Conservation (phyloP, 2,797 vertebrate species). For the Hoplostethus mediterraneus region DNA sequence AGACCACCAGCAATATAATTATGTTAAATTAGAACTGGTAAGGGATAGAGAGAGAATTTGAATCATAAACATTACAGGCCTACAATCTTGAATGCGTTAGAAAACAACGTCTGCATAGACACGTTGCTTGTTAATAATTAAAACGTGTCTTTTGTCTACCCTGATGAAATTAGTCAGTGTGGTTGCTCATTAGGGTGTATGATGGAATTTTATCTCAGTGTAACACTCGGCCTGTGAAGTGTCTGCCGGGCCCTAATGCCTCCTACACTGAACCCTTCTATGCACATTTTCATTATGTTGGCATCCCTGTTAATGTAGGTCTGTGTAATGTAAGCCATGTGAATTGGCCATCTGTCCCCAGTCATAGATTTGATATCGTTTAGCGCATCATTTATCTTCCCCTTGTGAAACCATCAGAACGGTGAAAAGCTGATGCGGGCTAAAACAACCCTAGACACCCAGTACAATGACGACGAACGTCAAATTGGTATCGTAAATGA, state of each 20-base stretch:
- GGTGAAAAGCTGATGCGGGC: too few relatives aligned
- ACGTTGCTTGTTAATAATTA: too few relatives aligned
- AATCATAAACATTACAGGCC: too few relatives aligned
- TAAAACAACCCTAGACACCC: neutral
- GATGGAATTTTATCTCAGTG: neutral
- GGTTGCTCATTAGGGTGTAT: neutral
- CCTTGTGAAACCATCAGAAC: too few relatives aligned
- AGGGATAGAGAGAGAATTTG: neutral
- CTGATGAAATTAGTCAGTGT: neutral
- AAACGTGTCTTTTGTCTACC: too few relatives aligned
- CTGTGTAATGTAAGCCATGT: conserved; percentile 15
- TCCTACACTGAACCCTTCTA: neutral
- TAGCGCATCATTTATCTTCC: too few relatives aligned
- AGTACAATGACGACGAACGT: conserved; percentile 2
- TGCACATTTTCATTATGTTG: neutral
- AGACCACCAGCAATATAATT: too few relatives aligned
- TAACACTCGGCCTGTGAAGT: neutral
- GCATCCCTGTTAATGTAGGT: conserved; percentile 17
- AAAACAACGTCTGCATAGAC: too few relatives aligned
- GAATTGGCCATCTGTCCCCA: neutral
- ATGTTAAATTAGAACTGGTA: too few relatives aligned
- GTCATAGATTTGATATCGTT: too few relatives aligned
- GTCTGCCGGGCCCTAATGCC: conserved; percentile 6
- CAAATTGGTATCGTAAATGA: conserved; percentile 1
- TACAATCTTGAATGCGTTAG: too few relatives aligned